These are phyloP conservation scores for Tricholauxania praeusta DNA, from an alignment of 2,888 invertebrate species.

Conservation along the genomic window DNA sequence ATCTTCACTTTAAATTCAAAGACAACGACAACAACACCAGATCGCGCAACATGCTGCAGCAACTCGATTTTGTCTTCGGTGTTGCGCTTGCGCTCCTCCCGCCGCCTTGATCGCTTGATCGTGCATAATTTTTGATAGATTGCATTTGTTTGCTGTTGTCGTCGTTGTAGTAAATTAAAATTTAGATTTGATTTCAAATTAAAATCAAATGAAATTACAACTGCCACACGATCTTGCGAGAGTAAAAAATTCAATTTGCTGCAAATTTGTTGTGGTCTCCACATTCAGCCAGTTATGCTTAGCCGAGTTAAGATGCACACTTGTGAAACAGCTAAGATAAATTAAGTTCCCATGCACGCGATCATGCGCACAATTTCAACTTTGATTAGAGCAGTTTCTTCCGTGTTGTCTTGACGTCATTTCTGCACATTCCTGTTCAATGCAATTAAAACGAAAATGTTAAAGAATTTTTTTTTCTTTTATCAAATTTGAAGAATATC, in stretches of 20 bases:
- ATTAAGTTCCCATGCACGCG: too few species aligned
- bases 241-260: constrained; percentile 30
- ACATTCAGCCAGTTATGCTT: constrained; percentile 10
- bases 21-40: neutral
- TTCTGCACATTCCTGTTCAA: too few species aligned
- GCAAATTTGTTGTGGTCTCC: constrained; percentile 26
- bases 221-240: neutral
- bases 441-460: too few species aligned
- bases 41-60: constrained; percentile 10
- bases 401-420: neutral
- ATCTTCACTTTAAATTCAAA: neutral
- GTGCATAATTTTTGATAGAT: constrained; percentile 39
- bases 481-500: too few species aligned
- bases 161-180: constrained; percentile 35
- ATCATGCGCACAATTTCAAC: neutral
- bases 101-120: constrained; percentile 30
- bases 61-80: neutral
- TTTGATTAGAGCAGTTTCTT: constrained; percentile 16
- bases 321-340: neutral
- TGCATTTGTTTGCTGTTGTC: neutral
- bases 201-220: constrained; percentile 41
- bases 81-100: neutral
- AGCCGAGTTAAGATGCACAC: neutral
- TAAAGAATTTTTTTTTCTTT: too few species aligned
- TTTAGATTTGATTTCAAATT: constrained; percentile 41